Evolutionary conservation across 2,797 vertebrate genomes (phyloP).

Genomic region (Lepilemur ruficaudatus): DNA sequence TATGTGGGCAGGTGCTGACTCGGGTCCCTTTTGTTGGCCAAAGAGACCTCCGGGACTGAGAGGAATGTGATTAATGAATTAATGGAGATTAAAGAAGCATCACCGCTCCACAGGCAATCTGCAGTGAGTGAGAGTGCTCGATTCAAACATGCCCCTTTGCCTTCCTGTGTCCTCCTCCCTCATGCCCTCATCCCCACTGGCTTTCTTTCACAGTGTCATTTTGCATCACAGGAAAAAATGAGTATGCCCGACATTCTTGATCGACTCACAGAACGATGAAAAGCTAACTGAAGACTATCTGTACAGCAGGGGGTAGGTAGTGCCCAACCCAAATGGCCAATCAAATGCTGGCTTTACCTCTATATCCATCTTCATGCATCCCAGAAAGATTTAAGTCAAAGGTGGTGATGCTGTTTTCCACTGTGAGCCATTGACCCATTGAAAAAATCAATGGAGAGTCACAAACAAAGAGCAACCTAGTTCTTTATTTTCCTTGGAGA

Average conservation of each 20-base stretch:
- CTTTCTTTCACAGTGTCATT: neutral
- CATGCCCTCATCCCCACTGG: fast-evolving
- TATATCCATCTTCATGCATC: neutral
- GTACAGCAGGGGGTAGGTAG: neutral
- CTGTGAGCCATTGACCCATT: neutral
- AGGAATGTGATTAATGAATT: neutral
- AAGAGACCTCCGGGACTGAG: neutral
- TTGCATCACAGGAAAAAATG: neutral
- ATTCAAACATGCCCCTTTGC: neutral
- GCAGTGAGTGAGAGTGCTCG: neutral
- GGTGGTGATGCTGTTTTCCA: neutral
- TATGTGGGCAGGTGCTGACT: neutral
- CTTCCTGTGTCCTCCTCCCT: neutral
- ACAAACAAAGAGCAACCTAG: conserved; percentile 47
- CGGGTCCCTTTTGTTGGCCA: neutral
- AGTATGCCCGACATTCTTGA: neutral
- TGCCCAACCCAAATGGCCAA: neutral
- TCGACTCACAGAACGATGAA: neutral
- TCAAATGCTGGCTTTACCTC: neutral
- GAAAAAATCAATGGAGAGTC: conserved; percentile 48
- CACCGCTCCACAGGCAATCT: neutral
- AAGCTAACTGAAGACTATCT: neutral
- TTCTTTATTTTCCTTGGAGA: conserved; percentile 58
- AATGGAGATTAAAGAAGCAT: neutral
- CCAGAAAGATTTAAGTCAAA: conserved; percentile 26